A percentile compares a stretch with the other conserved stretches of the same genome.
phyloP scores from a whole-genome alignment of 2,797 vertebrate genomes.

The Amphiprion clarkii region DNA sequence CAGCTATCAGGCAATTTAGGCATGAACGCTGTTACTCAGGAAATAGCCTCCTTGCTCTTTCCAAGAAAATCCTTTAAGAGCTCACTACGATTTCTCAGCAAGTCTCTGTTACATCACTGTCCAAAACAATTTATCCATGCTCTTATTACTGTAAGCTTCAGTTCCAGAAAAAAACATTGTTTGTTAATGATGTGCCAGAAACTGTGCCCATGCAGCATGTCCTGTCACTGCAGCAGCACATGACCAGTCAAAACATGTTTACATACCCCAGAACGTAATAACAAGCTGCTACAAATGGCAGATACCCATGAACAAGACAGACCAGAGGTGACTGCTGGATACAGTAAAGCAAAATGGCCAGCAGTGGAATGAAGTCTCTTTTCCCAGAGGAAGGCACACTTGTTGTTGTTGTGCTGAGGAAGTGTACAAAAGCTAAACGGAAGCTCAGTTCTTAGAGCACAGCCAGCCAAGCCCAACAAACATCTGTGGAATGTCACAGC shows the following conservation, averaged over 20 bases:
- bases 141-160: slow-evolving; percentile 32
- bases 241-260: slow-evolving; percentile 68
- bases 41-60: neutral
- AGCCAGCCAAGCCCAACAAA: slow-evolving; percentile 62
- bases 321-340: slow-evolving; percentile 35
- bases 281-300: slow-evolving; percentile 46
- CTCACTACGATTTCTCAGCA: neutral
- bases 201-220: slow-evolving; percentile 17
- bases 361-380: slow-evolving; percentile 17
- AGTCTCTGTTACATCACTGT: neutral
- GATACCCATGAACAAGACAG: slow-evolving; percentile 26
- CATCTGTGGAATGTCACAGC: slow-evolving; percentile 76
- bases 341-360: slow-evolving; percentile 24
- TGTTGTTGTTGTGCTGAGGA: slow-evolving; percentile 57
- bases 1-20: neutral
- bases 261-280: slow-evolving; percentile 37
- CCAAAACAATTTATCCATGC: neutral
- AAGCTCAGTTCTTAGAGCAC: slow-evolving; percentile 50
- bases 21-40: neutral
- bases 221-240: slow-evolving; percentile 43
- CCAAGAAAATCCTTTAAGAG: slow-evolving; percentile 12
- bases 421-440: slow-evolving; percentile 47
- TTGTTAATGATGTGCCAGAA: slow-evolving; percentile 52
- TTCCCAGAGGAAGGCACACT: slow-evolving; percentile 9
- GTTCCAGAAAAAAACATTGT: slow-evolving; percentile 34